Conservation (phyloP, 2,113 vertebrate species). For the Festucalex cinctus region DNA sequence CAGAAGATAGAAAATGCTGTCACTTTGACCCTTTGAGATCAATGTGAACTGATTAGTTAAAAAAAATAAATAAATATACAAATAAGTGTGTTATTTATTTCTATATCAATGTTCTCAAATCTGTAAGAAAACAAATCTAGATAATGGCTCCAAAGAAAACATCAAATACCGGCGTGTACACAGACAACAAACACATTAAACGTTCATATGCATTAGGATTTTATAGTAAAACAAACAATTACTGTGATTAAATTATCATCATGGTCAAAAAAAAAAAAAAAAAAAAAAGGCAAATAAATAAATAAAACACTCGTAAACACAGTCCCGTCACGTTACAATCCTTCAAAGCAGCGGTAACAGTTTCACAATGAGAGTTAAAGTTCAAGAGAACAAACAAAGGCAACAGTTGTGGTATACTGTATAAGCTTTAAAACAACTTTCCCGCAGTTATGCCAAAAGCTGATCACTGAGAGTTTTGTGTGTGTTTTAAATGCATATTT, state of each 20-base stretch:
- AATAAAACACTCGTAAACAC: constrained; percentile 47
- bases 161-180: not conserved
- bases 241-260: constrained; percentile 28
- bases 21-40: not conserved
- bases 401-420: constrained; percentile 37
- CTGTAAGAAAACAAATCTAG: not conserved
- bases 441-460: constrained; percentile 43
- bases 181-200: constrained; percentile 13
- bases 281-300: constrained; percentile 32
- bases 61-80: too few relatives aligned
- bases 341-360: constrained; percentile 48
- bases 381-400: constrained; percentile 49
- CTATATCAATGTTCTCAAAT: not conserved
- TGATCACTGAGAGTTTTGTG: constrained; percentile 48
- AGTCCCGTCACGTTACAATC: constrained; percentile 59
- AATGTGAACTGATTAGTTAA: not conserved
- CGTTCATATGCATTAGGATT: constrained; percentile 42
- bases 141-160: not conserved
- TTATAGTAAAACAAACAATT: constrained; percentile 37
- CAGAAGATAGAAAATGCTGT: not conserved
- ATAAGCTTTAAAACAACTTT: constrained; percentile 37
- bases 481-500: constrained; percentile 55
- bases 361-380: constrained; percentile 39
- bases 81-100: too few relatives aligned
- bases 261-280: constrained; percentile 42